Evolutionary conservation across 64 coral and sea anemone genomes (phyloP).

Genomic region (Acropora tenuis): DNA sequence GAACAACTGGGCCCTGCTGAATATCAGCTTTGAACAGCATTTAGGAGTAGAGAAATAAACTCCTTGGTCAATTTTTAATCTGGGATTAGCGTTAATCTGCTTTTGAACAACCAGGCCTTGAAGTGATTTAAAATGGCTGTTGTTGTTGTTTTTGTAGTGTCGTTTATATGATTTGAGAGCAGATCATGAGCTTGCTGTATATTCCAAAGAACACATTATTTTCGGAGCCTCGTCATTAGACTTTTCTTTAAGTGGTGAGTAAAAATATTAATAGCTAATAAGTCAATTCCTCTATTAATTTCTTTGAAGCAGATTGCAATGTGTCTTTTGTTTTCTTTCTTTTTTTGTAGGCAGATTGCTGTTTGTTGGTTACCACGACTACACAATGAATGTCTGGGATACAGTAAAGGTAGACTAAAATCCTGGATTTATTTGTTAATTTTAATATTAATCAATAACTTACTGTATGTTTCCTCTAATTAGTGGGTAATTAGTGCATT

Average conservation of each 20-base stretch:
- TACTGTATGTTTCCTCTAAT: background rate
- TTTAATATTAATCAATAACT: too few species aligned
- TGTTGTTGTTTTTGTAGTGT: constrained; percentile 49
- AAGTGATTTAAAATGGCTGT: background rate
- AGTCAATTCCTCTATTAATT: too few species aligned
- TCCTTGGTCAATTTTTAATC: too few species aligned
- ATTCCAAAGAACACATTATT: constrained; percentile 84
- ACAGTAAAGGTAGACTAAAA: constrained; percentile 70
- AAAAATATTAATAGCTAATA: too few species aligned
- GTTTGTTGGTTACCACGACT: constrained; percentile 94
- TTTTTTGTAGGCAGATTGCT: constrained; percentile 76
- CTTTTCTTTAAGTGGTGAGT: constrained; percentile 89
- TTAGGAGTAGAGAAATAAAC: too few species aligned
- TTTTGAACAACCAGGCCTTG: too few species aligned
- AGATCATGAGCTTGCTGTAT: constrained; percentile 80
- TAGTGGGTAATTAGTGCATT: too few species aligned
- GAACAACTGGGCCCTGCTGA: too few species aligned
- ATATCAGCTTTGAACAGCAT: too few species aligned
- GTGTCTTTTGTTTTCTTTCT: background rate
- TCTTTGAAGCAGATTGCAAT: too few species aligned
- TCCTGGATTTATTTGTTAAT: too few species aligned
- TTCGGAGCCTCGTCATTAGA: constrained; percentile 87
- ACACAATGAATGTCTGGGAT: constrained; percentile 97
- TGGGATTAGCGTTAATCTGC: too few species aligned
- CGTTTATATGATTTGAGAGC: constrained; percentile 91